A percentile compares a stretch with the other conserved stretches of the same genome.
Conservation (phyloP, 1,140 invertebrate species). For the Chymomyza costata region DNA sequence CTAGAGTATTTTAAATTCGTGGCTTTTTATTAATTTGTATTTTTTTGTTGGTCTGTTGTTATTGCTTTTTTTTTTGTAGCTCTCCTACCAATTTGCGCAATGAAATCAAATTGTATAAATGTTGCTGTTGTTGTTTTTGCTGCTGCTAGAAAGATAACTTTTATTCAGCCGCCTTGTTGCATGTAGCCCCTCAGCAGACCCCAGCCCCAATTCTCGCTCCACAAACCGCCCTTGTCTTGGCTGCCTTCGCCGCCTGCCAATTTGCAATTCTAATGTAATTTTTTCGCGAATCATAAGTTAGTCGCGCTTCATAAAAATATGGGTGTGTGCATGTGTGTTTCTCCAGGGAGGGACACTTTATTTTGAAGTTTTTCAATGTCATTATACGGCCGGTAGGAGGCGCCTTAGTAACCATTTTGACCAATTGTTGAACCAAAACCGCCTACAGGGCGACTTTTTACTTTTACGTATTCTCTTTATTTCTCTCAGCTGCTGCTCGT, state of each 20-base stretch:
- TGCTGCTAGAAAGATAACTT: constrained; percentile 63
- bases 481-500: constrained; percentile 22
- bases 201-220: not conserved
- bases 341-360: constrained; percentile 13
- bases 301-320: not conserved
- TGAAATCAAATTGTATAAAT: constrained; percentile 36
- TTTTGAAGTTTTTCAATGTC: no score
- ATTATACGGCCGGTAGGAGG: constrained; percentile 16
- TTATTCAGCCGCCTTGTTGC: constrained; percentile 63
- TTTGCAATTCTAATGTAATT: constrained; percentile 73
- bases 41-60: constrained; percentile 16
- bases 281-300: constrained; percentile 73
- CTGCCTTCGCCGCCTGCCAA: constrained; percentile 30
- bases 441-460: constrained; percentile 2
- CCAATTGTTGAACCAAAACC: constrained; percentile 46
- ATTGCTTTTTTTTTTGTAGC: not conserved
- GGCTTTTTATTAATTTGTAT: no score
- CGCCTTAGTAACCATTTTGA: constrained; percentile 47
- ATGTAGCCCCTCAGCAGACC: constrained; percentile 27
- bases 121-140: constrained; percentile 13
- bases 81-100: no score
- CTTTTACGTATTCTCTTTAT: not conserved
- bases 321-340: constrained; percentile 1
- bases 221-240: not conserved
- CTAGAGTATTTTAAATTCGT: no score